Conservation (phyloP, 2,113 vertebrate genomes). For the Macaca fascicularis region T2T-MFA8v1.1 NC_088390.1:58600001-58600500, state of each 20-base stretch:
- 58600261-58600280: rapidly evolving
- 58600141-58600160: not conserved
- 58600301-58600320: rapidly evolving
- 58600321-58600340: not conserved
- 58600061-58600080: rapidly evolving
- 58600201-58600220: not conserved
- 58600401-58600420: not conserved
- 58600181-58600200: not conserved
- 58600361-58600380: not conserved
- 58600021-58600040: not conserved
- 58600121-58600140: not conserved
- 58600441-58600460: constrained; percentile 52
- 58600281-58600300: rapidly evolving
- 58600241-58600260: not conserved
- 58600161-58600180: not conserved
- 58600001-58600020: not conserved
- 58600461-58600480: constrained; percentile 7
- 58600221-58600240: not conserved
- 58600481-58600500: not conserved
- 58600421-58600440: constrained; percentile 34
- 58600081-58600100: not conserved
- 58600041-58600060: not conserved
- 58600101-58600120: not conserved
- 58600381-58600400: not conserved
- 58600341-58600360: not conserved